A percentile compares a stretch with the other conserved stretches of the same genome.
These are phyloP conservation scores for Crypturellus tataupa DNA, from an alignment of 2,797 vertebrate species.

Conservation along the genomic window DNA sequence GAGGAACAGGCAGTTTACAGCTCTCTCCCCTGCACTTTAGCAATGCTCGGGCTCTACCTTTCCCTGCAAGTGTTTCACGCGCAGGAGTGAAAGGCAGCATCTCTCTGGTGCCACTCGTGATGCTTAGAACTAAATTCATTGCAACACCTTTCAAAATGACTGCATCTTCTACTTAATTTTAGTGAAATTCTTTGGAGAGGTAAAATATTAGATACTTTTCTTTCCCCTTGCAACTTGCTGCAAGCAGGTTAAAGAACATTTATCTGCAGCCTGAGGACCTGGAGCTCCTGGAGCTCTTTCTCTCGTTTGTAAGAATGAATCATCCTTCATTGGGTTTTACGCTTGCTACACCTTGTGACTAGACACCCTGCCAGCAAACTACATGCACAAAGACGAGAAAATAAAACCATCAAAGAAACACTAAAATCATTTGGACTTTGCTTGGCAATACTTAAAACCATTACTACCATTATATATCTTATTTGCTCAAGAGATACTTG, in stretches of 20 bases:
- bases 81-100: background rate
- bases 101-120: background rate
- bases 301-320: background rate
- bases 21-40: background rate
- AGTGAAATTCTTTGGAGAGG: background rate
- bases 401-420: background rate
- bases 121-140: background rate
- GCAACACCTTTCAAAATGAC: background rate
- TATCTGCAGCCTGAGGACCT: background rate
- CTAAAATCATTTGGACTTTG: background rate
- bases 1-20: background rate
- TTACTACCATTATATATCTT: background rate
- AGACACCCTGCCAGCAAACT: background rate
- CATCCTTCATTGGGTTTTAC: background rate
- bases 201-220: background rate
- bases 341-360: background rate
- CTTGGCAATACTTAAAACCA: background rate
- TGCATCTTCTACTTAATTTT: background rate
- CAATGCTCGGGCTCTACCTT: background rate
- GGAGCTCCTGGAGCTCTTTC: background rate
- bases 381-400: background rate
- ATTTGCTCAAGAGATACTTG: background rate
- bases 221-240: background rate
- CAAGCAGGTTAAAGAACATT: background rate
- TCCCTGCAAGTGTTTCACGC: background rate